Evolutionary conservation across 1,140 invertebrate genomes (phyloP).

Genomic region (Steinernema feltiae): DNA sequence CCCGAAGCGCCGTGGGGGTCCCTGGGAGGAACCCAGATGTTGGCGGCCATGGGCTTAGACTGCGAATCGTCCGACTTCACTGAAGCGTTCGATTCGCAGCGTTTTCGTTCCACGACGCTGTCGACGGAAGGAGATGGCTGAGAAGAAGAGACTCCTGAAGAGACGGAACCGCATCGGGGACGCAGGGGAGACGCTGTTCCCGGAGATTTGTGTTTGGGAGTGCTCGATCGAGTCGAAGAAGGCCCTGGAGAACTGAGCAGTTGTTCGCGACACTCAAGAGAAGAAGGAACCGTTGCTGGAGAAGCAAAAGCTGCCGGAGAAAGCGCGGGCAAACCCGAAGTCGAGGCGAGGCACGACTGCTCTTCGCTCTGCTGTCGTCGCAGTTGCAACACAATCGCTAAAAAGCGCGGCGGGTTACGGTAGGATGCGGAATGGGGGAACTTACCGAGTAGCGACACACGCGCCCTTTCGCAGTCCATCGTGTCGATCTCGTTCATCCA

Average conservation of each 20-base stretch:
- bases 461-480: conserved; percentile 35
- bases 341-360: neutral
- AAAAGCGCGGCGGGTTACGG: neutral
- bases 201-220: neutral
- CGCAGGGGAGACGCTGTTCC: neutral
- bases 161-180: neutral
- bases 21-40: conserved; percentile 32
- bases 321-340: no score
- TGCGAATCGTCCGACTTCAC: conserved; percentile 14
- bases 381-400: conserved; percentile 17
- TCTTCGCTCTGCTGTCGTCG: conserved; percentile 16
- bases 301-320: neutral
- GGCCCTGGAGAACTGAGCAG: neutral
- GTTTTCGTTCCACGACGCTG: neutral
- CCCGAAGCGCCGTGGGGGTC: neutral
- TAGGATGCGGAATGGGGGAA: neutral
- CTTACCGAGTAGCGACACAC: conserved; percentile 21
- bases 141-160: neutral
- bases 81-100: neutral
- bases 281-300: conserved; percentile 6
- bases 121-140: neutral
- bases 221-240: neutral
- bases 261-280: conserved; percentile 8
- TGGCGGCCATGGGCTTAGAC: conserved; percentile 18
- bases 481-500: conserved; percentile 39